A percentile compares a stretch with the other conserved stretches of the same genome.
phyloP scores from a whole-genome alignment of 1,140 invertebrate species.

The Caerostris extrusa region DNA sequence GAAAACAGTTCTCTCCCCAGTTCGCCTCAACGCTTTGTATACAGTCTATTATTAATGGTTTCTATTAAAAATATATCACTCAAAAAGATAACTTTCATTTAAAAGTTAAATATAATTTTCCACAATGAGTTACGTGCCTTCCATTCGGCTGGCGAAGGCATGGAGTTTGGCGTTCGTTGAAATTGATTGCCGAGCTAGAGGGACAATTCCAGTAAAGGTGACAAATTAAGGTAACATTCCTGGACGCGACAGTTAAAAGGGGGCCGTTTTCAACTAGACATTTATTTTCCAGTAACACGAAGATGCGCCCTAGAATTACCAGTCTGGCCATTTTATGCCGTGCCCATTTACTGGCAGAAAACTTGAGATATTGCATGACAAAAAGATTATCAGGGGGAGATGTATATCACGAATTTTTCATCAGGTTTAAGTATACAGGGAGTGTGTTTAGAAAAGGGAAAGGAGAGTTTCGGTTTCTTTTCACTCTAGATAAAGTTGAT shows the following conservation, averaged over 20 bases:
- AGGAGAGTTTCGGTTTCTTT: background rate
- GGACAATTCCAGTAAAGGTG: conserved; percentile 29
- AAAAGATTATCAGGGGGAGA: conserved; percentile 22
- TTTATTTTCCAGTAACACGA: conserved; percentile 45
- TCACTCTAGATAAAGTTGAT: background rate
- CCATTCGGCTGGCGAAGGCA: background rate
- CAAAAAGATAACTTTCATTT: conserved; percentile 49
- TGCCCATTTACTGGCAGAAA: background rate
- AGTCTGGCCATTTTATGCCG: background rate
- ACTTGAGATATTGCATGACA: conserved; percentile 7
- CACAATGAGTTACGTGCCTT: conserved; percentile 19
- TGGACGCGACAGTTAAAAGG: conserved; percentile 59
- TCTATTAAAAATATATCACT: conserved; percentile 52
- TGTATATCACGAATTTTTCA: conserved; percentile 21
- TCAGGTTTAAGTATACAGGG: conserved; percentile 11
- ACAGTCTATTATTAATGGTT: conserved; percentile 3
- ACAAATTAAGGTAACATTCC: conserved; percentile 65
- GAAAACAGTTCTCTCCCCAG: background rate
- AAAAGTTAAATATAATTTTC: conserved; percentile 29
- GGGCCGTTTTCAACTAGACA: conserved; percentile 60
- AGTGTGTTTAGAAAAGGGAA: background rate
- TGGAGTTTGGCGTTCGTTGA: background rate
- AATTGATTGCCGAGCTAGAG: background rate
- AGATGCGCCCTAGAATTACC: conserved; percentile 20
- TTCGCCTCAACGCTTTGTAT: background rate